Base-by-base conservation (phyloP, 1,140 invertebrate genomes). In the Periplaneta americana region DNA sequence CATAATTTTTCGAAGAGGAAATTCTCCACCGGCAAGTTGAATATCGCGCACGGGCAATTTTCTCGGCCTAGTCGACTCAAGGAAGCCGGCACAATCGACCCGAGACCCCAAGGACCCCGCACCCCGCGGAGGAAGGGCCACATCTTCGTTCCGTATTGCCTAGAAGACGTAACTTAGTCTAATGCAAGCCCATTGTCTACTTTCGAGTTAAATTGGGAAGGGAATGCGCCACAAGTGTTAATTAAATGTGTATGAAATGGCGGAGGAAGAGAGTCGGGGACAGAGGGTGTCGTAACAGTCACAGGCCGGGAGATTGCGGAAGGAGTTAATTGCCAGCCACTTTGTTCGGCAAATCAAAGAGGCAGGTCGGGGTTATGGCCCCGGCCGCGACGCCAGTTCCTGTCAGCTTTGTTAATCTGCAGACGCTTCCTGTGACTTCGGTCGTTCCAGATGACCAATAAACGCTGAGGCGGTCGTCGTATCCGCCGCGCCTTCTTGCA, bases 311-410 rank as follows among this genome's bases (percentile, higher is more conserved):
- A 81, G 80, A 39, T 77, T 39, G 75, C 80, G 80, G 80, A 77
- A 81, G 74, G 74, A 77, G 74, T 75, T 81, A 81, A 76, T 81
- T 76, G 80, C 32, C 84, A 84, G 83, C 5, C 76, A 78, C 76
- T 78, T 39, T 78, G 76, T 36, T 34, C 76, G n/a, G 34, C 18
- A 34, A 66, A 66, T 66, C 48, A 66, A 78, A 78, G 76, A 78
- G 34, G 76, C 35, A 78, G 34, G 35, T 36, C 76, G 35, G 17
- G 34, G 35, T 36, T 36, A 36, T 28, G 28, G n/a, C 8, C 17
- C 13, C 8, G 18, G 33, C 15, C 0, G 15, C 0, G 32, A 33
- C 33, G 33, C 9, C 33, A n/a, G 34, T 9, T 33, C 15, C 75
- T 15, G 75, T 15, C 15, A 18, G 33, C 48, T 57, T 17, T n/a